These are phyloP conservation scores for Cryptotis parvus DNA, from an alignment of 2,113 vertebrate species.

Conservation along the genomic window DNA sequence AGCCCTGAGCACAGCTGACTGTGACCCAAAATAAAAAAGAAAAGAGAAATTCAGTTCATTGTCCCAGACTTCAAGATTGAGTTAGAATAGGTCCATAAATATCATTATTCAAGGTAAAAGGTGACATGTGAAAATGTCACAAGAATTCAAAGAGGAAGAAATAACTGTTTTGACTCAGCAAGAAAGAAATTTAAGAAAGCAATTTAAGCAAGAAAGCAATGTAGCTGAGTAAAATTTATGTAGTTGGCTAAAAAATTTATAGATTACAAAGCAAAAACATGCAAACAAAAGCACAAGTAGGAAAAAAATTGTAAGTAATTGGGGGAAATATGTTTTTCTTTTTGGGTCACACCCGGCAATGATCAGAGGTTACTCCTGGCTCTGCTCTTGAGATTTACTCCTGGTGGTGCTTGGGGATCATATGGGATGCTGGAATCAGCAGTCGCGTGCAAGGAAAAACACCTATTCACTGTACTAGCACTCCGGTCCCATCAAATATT, in stretches of 20 bases:
- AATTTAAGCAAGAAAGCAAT: no score
- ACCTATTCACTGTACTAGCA: no score
- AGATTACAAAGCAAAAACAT: constrained; percentile 20
- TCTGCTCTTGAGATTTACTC: no score
- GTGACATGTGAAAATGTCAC: background rate
- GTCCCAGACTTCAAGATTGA: constrained; percentile 4
- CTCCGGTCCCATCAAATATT: background rate
- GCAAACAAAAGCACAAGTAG: constrained; percentile 1
- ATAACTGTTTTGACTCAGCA: background rate
- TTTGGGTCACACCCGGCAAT: no score
- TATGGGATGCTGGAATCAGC: no score
- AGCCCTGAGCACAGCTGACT: no score
- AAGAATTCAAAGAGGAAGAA: constrained; percentile 20
- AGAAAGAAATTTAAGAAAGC: background rate
- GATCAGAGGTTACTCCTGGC: no score
- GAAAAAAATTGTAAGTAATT: background rate
- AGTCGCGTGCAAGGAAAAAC: no score
- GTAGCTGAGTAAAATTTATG: background rate
- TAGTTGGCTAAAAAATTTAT: constrained; percentile 36
- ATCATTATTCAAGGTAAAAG: constrained; percentile 1
- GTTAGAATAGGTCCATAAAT: background rate
- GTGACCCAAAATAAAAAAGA: no score
- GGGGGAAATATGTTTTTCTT: no score
- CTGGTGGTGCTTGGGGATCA: no score
- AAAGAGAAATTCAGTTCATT: background rate